Evolutionary conservation across 1,140 invertebrate species (phyloP), one percentile per base, ranked within the genome.

Genomic region (Doryteuthis pealeii): DNA sequence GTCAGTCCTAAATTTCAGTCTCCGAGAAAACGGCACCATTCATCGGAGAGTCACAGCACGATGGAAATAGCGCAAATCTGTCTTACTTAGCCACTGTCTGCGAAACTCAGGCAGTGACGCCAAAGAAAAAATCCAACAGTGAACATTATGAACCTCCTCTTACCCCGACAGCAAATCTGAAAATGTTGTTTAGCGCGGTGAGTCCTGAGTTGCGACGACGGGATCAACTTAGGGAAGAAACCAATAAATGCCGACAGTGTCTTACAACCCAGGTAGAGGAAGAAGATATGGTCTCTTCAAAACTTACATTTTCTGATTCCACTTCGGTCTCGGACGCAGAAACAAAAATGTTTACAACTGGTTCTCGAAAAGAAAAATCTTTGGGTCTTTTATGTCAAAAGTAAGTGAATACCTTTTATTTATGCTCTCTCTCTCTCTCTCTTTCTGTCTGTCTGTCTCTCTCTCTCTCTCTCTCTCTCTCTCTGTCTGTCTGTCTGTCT

Each of bases 111-210:
- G 3, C 35, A 40, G 31, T 26, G 35, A 26, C 12, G 54, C 35
- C 35, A 3, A 40, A 40, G 30, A 72, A 26, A n/a, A 62, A 62
- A 30, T 62, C 76, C 14, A 76, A 74, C 35, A 76, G 74, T 67
- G 67, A 77, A 26, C 68, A 71, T 28, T 45, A 73, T 45, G 80
- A 78, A 67, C 73, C 78, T 33, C 87, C 87, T 15, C 74, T 85
- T 1, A 88, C 87, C 33, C 87, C 87, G n/a, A 88, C 85, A 28
- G 82, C 86, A 68, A 88, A 88, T 75, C 79, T 88, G 2, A 88
- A 86, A 80, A 82, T 88, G 80, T 75, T 88, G 5, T 87, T 86
- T 66, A 86, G 82, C 79, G 86, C 86, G 58, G 83, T 85, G 32
- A 88, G 86, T 80, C 85, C 86, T 40, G 87, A 88, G 75, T 83